Conservation (phyloP, 2,113 vertebrate species). For the Capreolus pygargus region DNA sequence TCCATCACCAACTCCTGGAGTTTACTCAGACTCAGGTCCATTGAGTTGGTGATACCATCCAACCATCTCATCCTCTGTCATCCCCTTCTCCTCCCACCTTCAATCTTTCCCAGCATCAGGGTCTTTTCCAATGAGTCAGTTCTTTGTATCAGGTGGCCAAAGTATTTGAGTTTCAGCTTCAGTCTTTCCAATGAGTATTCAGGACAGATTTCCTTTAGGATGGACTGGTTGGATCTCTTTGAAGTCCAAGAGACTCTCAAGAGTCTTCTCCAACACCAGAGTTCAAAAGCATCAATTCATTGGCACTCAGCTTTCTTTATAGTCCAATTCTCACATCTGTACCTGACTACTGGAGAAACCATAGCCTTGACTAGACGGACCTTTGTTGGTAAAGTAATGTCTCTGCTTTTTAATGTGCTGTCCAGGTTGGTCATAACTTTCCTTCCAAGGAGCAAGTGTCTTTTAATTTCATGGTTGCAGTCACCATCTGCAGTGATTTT, state of each 20-base stretch:
- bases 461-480: neutral
- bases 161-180: neutral
- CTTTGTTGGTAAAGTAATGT: neutral
- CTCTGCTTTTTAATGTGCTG: neutral
- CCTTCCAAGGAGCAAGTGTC: neutral
- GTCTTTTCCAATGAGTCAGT: neutral
- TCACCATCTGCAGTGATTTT: neutral
- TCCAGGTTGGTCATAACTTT: neutral
- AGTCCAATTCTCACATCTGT: neutral
- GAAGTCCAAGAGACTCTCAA: neutral
- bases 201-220: neutral
- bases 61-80: neutral
- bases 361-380: neutral
- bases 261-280: neutral
- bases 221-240: neutral
- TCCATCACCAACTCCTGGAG: neutral
- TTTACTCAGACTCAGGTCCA: neutral
- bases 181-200: neutral
- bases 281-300: neutral
- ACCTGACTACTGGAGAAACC: neutral
- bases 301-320: neutral
- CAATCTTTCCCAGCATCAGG: neutral
- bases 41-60: neutral
- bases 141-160: neutral
- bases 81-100: neutral